Base-by-base conservation (phyloP, 2,797 vertebrate genomes). In the Sebastes itinus region DNA sequence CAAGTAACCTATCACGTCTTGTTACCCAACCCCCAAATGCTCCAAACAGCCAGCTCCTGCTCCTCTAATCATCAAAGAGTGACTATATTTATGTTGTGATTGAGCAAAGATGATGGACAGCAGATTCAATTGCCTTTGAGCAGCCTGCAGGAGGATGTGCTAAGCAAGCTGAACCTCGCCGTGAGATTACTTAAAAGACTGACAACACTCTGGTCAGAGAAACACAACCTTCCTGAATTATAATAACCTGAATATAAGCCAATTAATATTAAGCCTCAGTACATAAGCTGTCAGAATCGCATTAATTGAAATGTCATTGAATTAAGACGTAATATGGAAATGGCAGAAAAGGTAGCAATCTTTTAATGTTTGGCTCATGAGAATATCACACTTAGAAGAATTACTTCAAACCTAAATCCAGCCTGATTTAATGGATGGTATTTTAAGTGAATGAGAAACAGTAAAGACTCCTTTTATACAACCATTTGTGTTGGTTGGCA, bases 151-250 rank as follows among this genome's bases (percentile, higher is more conserved):
- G 78, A 83, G 68, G 78, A 83, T 11, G 18, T 4, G 20, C 38
- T 32, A 49, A 73, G 70, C 55, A 69, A 67, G 72, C 68, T 22
- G 22, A 77, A 68, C 32, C 63, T 82, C 60, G 2, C 25, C 22
- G 0, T 7, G 61, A 65, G 72, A 65, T 56, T 14, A 73, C 52
- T 83, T 85, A 70, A 80, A 79, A 88, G 64, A 72, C 64, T 61
- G 56, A 75, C 38, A 35, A 61, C 70, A 27, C 52, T 23, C 42
- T 64, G 70, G 75, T 72, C 72, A 77, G 58, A 76, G 62, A 52
- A 59, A 77, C 27, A 74, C 33, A 58, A 65, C 25, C 56, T 25
- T 72, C 65, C 11, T 75, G 33, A 81, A 66, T 66, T 73, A 75
- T 70, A 75, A 42, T 38, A 79, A 60, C 22, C 1, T 6, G 14